Conservation (phyloP, 1,140 invertebrate genomes). For the Octopus sinensis region DNA sequence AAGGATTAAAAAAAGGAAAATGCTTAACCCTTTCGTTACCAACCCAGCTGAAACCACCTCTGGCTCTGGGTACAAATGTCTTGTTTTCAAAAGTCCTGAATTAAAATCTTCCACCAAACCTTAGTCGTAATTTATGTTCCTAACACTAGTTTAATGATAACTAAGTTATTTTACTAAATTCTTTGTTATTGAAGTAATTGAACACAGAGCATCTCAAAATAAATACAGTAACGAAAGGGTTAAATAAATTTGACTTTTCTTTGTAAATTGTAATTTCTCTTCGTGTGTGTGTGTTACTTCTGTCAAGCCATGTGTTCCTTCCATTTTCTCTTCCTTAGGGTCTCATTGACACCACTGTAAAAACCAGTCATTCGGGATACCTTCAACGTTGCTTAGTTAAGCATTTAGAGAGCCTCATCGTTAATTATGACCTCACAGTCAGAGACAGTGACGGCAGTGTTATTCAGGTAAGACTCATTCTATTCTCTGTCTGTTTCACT, state of each 20-base stretch:
- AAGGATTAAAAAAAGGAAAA: no score
- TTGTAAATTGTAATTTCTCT: background rate
- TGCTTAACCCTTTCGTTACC: no score
- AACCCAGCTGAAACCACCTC: no score
- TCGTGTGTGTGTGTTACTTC: background rate
- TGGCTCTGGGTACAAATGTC: no score
- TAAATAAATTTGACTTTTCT: background rate
- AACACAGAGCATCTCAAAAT: no score
- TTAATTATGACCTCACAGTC: conserved; percentile 91
- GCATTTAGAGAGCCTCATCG: conserved; percentile 89
- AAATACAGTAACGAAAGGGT: no score
- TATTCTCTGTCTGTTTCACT: conserved; percentile 21
- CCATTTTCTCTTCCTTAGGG: conserved; percentile 54
- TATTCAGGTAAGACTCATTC: conserved; percentile 67
- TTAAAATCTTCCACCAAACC: no score
- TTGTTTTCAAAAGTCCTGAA: no score
- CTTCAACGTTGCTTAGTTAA: conserved; percentile 97
- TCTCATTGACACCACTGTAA: conserved; percentile 72
- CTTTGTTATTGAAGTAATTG: no score
- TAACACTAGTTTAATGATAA: no score
- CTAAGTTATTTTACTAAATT: no score
- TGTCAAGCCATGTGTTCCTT: background rate
- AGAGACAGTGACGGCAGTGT: conserved; percentile 90
- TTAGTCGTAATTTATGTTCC: no score
- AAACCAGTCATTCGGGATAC: conserved; percentile 95